Evolutionary conservation across 2,113 vertebrate genomes (phyloP).

Genomic region (Centropus bengalensis): DNA sequence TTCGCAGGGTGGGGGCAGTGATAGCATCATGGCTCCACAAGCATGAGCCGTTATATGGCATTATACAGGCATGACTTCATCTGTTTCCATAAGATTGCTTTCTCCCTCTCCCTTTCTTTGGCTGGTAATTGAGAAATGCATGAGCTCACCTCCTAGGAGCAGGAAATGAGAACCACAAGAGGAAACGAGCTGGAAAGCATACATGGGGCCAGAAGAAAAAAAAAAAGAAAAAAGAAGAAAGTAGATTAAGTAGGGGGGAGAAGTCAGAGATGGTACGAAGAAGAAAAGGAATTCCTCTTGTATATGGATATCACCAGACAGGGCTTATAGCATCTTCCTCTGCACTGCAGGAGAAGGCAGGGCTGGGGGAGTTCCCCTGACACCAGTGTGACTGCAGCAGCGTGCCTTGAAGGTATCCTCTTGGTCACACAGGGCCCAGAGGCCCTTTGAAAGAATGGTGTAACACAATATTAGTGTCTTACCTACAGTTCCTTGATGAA

Average conservation of each 20-base stretch:
- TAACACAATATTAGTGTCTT: neutral
- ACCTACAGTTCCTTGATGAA: neutral
- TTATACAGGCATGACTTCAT: slow-evolving; percentile 70
- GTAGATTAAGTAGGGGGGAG: slow-evolving; percentile 14
- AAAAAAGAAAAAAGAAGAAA: slow-evolving; percentile 40
- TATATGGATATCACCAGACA: neutral
- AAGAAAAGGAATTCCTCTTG: slow-evolving; percentile 46
- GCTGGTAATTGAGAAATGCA: slow-evolving; percentile 70
- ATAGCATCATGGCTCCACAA: neutral
- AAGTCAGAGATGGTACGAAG: slow-evolving; percentile 18
- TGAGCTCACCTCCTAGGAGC: slow-evolving; percentile 75
- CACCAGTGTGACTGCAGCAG: neutral
- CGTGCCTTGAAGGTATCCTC: neutral
- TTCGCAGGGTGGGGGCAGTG: neutral
- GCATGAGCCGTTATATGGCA: slow-evolving; percentile 14
- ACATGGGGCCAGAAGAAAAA: slow-evolving; percentile 49
- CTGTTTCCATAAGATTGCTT: slow-evolving; percentile 72
- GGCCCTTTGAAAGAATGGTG: neutral
- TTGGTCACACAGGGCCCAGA: neutral
- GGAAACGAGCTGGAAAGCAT: slow-evolving; percentile 72
- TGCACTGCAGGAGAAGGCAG: neutral
- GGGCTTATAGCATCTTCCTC: neutral
- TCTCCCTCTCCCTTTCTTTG: slow-evolving; percentile 61
- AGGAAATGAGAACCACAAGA: slow-evolving; percentile 70
- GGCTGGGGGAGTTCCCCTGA: neutral